A percentile compares a stretch with the other conserved stretches of the same genome.
Evolutionary conservation across 2,797 vertebrate species (phyloP).

Genomic region (Gymnoscopelus braueri): DNA sequence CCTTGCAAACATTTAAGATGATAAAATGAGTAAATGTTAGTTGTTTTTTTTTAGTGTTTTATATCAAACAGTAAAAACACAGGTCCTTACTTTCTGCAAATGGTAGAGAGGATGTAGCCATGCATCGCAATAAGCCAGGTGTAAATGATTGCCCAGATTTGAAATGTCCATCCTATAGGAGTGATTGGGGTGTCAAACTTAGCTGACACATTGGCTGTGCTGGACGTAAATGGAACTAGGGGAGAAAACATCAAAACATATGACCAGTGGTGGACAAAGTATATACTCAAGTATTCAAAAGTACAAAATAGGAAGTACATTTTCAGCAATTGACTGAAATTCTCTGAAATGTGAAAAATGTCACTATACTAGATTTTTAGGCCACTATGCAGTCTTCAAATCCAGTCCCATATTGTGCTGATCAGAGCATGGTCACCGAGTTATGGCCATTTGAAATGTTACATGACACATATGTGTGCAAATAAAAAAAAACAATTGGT

Average conservation of each 20-base stretch:
- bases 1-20: no score
- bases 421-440: background rate
- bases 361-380: no score
- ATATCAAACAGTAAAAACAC: slow-evolving; percentile 12
- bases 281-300: background rate
- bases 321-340: background rate
- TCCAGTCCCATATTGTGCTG: background rate
- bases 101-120: slow-evolving; percentile 44
- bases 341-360: no score
- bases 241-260: background rate
- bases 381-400: no score
- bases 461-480: background rate
- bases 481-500: no score
- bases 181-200: slow-evolving; percentile 54
- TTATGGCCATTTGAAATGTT: no score
- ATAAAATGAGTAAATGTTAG: no score
- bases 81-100: slow-evolving; percentile 56
- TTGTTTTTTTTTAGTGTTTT: no score
- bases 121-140: slow-evolving; percentile 50
- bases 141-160: slow-evolving; percentile 64
- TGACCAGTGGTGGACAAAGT: no score
- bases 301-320: background rate
- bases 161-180: slow-evolving; percentile 62
- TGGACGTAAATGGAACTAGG: slow-evolving; percentile 43
- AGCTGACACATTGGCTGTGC: slow-evolving; percentile 40